phyloP scores from a whole-genome alignment of 1,140 invertebrate species.

The Bicyclus anynana region DNA sequence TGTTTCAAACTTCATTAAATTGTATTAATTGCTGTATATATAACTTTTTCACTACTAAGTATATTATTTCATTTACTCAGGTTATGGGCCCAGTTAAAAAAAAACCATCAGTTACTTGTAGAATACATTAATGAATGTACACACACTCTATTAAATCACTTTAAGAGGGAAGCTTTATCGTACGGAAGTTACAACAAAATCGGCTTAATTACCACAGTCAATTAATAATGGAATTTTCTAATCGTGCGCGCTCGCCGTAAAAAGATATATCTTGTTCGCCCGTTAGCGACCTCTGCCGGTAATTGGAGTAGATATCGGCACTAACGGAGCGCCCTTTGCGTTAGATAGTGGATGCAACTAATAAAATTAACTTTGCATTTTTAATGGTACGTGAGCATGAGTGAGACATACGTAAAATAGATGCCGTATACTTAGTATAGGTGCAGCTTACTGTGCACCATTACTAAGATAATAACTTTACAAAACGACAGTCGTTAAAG shows the following conservation, averaged over 20 bases:
- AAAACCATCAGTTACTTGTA: too few relatives aligned
- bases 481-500: too few relatives aligned
- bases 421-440: too few relatives aligned
- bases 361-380: not conserved
- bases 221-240: slow-evolving; percentile 43
- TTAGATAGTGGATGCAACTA: not conserved
- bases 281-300: slow-evolving; percentile 33
- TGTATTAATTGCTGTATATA: too few relatives aligned
- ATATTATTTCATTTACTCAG: too few relatives aligned
- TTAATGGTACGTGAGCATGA: too few relatives aligned
- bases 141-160: slow-evolving; percentile 2
- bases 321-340: slow-evolving; percentile 22
- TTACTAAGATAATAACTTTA: too few relatives aligned
- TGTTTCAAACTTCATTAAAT: too few relatives aligned
- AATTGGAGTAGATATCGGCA: slow-evolving; percentile 33
- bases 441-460: too few relatives aligned
- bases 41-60: too few relatives aligned
- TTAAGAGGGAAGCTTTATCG: slow-evolving; percentile 18
- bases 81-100: too few relatives aligned
- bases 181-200: slow-evolving; percentile 23
- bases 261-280: slow-evolving; percentile 38
- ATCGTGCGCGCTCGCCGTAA: slow-evolving; percentile 31
- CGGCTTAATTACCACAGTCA: slow-evolving; percentile 32
- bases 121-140: not conserved
- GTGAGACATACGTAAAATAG: too few relatives aligned